Evolutionary conservation across 2,888 invertebrate species (phyloP).

Genomic region (Bruchidius siliquastri): DNA sequence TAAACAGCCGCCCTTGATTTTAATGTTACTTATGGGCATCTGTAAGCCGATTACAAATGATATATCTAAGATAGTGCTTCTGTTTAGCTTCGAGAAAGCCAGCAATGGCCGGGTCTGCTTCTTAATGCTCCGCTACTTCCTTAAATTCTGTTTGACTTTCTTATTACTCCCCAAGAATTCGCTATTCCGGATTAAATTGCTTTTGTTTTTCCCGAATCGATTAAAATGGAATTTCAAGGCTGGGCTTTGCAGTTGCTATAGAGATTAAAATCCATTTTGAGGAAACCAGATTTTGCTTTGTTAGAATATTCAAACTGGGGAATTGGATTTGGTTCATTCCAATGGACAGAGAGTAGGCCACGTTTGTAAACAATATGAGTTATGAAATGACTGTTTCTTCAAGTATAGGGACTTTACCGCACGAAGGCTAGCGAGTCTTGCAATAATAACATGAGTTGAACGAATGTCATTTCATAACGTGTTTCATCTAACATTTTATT

Average conservation of each 20-base stretch:
- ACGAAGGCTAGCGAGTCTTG: too few relatives aligned
- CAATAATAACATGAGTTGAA: too few relatives aligned
- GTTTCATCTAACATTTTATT: too few relatives aligned
- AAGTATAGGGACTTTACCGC: too few relatives aligned
- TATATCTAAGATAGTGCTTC: conserved; percentile 26
- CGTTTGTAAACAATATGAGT: too few relatives aligned
- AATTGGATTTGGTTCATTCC: too few relatives aligned
- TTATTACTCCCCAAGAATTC: conserved; percentile 17
- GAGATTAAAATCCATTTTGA: neutral
- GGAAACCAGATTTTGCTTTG: too few relatives aligned
- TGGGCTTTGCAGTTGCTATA: neutral
- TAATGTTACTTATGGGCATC: conserved; percentile 33
- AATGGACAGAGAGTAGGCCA: too few relatives aligned
- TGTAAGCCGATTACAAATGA: conserved; percentile 36
- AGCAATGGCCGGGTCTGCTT: neutral
- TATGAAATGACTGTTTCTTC: too few relatives aligned
- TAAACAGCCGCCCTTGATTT: conserved; percentile 19
- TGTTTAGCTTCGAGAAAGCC: conserved; percentile 10
- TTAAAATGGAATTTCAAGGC: neutral
- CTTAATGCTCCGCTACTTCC: conserved; percentile 21
- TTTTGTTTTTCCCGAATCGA: neutral
- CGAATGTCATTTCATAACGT: too few relatives aligned
- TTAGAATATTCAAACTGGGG: too few relatives aligned
- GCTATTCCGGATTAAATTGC: neutral
- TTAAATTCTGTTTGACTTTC: conserved; percentile 29